These are phyloP conservation scores for Mormyrops boulengeri DNA, from an alignment of 2,797 vertebrate species.

Conservation along the genomic window DNA sequence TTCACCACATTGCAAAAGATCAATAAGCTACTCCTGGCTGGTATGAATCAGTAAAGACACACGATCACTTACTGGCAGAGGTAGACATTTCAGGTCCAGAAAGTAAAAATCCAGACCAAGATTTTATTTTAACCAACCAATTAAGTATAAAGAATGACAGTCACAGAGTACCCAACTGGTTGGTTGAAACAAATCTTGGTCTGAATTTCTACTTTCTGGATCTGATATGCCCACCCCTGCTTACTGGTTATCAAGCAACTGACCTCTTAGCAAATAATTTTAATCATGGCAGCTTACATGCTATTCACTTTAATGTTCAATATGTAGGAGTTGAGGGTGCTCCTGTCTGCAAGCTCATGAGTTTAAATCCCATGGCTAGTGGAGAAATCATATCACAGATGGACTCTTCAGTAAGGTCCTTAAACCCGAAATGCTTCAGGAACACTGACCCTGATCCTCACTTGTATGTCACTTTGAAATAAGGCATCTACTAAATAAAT, in stretches of 20 bases:
- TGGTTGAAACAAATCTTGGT: background rate
- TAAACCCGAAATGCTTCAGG: background rate
- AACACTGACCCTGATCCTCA: background rate
- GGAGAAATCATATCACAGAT: background rate
- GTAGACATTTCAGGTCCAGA: background rate
- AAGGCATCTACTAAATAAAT: background rate
- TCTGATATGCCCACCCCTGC: background rate
- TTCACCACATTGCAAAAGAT: background rate
- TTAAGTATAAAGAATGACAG: background rate
- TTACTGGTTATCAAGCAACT: background rate
- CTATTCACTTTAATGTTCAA: background rate
- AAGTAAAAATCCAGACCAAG: background rate
- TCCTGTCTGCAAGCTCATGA: background rate
- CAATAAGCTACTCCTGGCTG: background rate
- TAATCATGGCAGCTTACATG: background rate
- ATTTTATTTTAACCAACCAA: background rate
- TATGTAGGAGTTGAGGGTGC: background rate
- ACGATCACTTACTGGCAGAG: background rate
- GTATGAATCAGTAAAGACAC: background rate
- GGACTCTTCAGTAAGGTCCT: background rate
- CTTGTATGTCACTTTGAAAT: background rate
- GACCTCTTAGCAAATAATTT: background rate
- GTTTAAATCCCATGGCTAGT: background rate
- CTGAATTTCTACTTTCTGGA: background rate
- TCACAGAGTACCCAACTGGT: background rate